Conservation (phyloP, 2,888 invertebrate genomes). For the Bursaphelenchus okinawaensis region DNA sequence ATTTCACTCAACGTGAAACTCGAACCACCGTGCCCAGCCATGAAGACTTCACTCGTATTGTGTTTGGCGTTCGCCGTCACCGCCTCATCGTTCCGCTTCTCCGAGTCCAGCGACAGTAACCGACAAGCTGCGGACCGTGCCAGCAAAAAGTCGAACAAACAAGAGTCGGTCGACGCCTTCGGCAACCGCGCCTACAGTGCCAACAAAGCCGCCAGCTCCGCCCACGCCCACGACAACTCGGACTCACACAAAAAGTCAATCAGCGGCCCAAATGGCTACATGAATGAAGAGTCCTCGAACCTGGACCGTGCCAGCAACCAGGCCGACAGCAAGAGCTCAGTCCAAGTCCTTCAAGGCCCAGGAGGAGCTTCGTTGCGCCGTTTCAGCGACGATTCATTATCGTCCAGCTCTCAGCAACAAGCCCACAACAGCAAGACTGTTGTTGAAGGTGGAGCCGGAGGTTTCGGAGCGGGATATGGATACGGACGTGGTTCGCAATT, state of each 20-base stretch:
- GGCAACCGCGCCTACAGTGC: not conserved
- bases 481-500: not conserved
- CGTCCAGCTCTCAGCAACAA: not conserved
- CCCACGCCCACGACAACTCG: not conserved
- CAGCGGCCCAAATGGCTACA: not conserved
- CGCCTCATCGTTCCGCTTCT: not conserved
- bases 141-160: not conserved
- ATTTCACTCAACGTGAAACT: no score
- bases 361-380: not conserved
- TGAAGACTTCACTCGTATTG: no score
- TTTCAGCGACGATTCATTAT: not conserved
- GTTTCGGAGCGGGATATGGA: not conserved
- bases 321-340: not conserved
- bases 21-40: no score
- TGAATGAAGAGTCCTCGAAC: not conserved
- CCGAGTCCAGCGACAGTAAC: not conserved
- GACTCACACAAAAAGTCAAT: not conserved
- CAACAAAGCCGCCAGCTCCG: not conserved
- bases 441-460: not conserved
- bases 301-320: not conserved
- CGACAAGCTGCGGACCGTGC: not conserved
- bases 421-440: not conserved
- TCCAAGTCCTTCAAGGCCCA: not conserved
- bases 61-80: not conserved
- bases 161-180: not conserved